Evolutionary conservation across 23 tunicate species (phyloP).

Genomic region (Clavelina lepadiformis): DNA sequence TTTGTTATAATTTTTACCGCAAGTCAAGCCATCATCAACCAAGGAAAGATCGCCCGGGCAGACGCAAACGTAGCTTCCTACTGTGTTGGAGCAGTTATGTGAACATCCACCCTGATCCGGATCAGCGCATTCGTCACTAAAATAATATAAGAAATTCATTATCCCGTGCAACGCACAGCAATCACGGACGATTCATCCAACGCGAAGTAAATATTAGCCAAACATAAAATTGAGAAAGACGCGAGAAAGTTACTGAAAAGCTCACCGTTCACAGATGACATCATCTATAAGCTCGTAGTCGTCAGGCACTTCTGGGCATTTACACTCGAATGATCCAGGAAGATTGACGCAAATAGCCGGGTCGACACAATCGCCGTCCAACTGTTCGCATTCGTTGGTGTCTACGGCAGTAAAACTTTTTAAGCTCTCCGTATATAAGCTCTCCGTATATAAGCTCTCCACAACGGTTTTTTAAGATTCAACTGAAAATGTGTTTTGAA

Average conservation of each 20-base stretch:
- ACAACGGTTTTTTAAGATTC: too few relatives aligned
- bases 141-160: too few relatives aligned
- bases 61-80: slow-evolving; percentile 82
- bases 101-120: slow-evolving; percentile 86
- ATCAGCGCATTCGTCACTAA: slow-evolving; percentile 91
- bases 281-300: slow-evolving; percentile 77
- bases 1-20: too few relatives aligned
- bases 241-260: not conserved
- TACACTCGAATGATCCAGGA: slow-evolving; percentile 85
- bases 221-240: not conserved
- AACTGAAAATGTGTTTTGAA: not conserved
- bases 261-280: slow-evolving; percentile 81
- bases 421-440: too few relatives aligned
- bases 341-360: slow-evolving; percentile 82
- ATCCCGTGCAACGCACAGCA: too few relatives aligned
- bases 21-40: slow-evolving; percentile 69
- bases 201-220: not conserved
- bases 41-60: slow-evolving; percentile 71
- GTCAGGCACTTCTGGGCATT: slow-evolving; percentile 75
- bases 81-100: slow-evolving; percentile 94
- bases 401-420: too few relatives aligned
- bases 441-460: too few relatives aligned
- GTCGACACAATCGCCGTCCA: slow-evolving; percentile 74
- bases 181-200: not conserved
- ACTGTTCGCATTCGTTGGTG: slow-evolving; percentile 68